These are phyloP conservation scores for Sparidentex hasta DNA, from an alignment of 2,797 vertebrate genomes.

Conservation along the genomic window DNA sequence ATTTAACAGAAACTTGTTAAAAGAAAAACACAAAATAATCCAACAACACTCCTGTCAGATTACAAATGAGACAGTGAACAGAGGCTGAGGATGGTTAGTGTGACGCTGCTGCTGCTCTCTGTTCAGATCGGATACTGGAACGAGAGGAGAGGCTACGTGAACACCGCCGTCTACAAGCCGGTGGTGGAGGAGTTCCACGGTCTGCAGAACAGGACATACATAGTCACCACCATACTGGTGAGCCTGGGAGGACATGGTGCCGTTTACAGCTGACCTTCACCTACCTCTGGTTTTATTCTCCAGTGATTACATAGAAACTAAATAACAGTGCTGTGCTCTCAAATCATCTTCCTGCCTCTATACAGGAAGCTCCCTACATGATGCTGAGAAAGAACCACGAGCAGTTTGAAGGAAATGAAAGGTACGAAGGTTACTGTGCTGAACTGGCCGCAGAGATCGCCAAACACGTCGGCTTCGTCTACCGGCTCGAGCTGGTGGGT, in stretches of 20 bases:
- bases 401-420: slow-evolving; percentile 93
- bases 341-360: neutral
- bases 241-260: slow-evolving; percentile 54
- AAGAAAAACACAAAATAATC: neutral
- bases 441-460: slow-evolving; percentile 96
- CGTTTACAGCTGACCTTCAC: too few species aligned
- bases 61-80: neutral
- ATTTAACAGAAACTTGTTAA: neutral
- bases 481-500: slow-evolving; percentile 93
- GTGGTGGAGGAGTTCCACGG: slow-evolving; percentile 89
- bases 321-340: neutral
- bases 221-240: slow-evolving; percentile 98
- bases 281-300: neutral
- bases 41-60: neutral
- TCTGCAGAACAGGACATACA: slow-evolving; percentile 93
- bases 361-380: slow-evolving; percentile 96
- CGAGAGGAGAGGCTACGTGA: slow-evolving; percentile 92
- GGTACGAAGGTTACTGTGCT: slow-evolving; percentile 96
- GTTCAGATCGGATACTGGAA: slow-evolving; percentile 96
- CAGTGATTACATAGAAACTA: neutral
- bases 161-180: slow-evolving; percentile 88
- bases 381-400: slow-evolving; percentile 99
- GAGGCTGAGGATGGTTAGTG: neutral
- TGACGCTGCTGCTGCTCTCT: neutral
- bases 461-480: slow-evolving; percentile 95